These are phyloP conservation scores for Karalla daura DNA, from an alignment of 2,797 vertebrate species.

Conservation along the genomic window DNA sequence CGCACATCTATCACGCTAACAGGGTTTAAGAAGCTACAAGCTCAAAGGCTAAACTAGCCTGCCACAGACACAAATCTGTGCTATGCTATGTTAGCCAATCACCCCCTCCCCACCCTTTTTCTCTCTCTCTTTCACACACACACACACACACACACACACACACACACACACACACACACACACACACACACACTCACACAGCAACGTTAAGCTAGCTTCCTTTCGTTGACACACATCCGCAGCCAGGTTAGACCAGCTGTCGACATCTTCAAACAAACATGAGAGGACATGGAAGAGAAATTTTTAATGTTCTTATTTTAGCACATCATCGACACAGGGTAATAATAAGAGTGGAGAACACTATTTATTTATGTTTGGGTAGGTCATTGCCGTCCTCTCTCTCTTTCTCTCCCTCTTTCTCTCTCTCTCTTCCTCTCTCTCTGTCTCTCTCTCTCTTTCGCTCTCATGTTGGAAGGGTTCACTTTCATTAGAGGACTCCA, in stretches of 20 bases:
- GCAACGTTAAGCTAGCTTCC: conserved; percentile 66
- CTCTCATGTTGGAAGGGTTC: conserved; percentile 72
- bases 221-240: conserved; percentile 41
- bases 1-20: conserved; percentile 50
- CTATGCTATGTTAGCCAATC: conserved; percentile 44
- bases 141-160: no score
- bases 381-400: conserved; percentile 47
- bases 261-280: conserved; percentile 69
- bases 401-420: conserved; percentile 40
- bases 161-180: no score
- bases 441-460: no score
- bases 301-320: conserved; percentile 73
- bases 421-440: conserved; percentile 35
- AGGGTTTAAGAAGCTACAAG: conserved; percentile 64
- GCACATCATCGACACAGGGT: conserved; percentile 84
- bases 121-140: no score
- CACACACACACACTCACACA: conserved; percentile 21
- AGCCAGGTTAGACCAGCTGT: conserved; percentile 52
- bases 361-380: conserved; percentile 78
- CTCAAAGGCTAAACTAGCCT: conserved; percentile 48
- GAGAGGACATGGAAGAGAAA: conserved; percentile 56
- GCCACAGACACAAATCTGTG: no score
- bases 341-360: conserved; percentile 80
- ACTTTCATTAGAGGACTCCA: conserved; percentile 78
- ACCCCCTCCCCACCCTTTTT: no score